Percentiles rank a stretch among this genome's conserved stretches.
phyloP scores from a whole-genome alignment of 2,888 invertebrate genomes.

The Zygogramma bicolorata region DNA sequence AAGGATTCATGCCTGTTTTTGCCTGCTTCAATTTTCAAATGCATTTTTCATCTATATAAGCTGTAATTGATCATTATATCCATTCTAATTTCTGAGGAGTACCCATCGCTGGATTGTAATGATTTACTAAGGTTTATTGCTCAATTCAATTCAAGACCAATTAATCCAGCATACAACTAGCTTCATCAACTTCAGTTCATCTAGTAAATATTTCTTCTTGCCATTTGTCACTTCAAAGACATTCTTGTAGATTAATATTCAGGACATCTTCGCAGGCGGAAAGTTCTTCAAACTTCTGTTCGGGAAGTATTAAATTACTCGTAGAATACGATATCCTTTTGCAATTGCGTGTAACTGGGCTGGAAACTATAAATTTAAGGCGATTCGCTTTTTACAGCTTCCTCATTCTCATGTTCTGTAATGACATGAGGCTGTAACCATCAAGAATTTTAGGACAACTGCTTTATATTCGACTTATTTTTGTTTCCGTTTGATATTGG shows the following conservation, averaged over 20 bases:
- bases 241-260: background rate
- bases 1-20: too few species aligned
- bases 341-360: constrained; percentile 16
- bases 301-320: constrained; percentile 37
- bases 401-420: background rate
- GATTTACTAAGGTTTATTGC: too few species aligned
- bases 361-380: constrained; percentile 9
- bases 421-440: background rate
- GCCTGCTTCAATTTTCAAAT: too few species aligned
- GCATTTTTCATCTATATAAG: too few species aligned
- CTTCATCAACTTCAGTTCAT: background rate
- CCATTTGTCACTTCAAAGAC: background rate
- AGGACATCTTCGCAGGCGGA: background rate
- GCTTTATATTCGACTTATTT: too few species aligned
- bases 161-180: too few species aligned
- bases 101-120: too few species aligned
- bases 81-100: too few species aligned
- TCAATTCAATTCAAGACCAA: too few species aligned
- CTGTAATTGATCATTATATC: too few species aligned
- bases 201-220: background rate
- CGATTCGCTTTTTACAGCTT: background rate
- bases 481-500: too few species aligned
- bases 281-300: constrained; percentile 2
- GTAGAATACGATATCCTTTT: constrained; percentile 26
- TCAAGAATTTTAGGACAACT: too few species aligned